These are phyloP conservation scores for Cephalopachus bancanus DNA, from an alignment of 2,797 vertebrate genomes.

Conservation along the genomic window DNA sequence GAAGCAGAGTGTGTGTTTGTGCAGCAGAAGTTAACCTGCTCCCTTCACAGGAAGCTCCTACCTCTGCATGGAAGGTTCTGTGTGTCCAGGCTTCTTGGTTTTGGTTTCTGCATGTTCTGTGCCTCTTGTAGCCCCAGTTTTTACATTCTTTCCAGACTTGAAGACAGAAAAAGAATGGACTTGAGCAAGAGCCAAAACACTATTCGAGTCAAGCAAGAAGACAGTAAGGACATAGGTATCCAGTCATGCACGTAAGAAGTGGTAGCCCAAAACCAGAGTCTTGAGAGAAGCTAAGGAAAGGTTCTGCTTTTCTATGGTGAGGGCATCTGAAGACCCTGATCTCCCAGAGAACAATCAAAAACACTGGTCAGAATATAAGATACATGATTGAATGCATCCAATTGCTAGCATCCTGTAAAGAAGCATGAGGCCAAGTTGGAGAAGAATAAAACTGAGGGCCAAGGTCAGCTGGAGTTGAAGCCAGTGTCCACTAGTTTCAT, in stretches of 20 bases:
- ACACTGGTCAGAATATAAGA: too few relatives aligned
- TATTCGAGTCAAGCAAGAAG: background rate
- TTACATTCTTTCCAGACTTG: constrained; percentile 92
- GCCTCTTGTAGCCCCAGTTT: constrained; percentile 91
- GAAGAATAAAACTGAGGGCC: background rate
- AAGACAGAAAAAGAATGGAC: background rate
- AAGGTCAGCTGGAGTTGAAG: too few relatives aligned
- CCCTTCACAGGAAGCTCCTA: constrained; percentile 69
- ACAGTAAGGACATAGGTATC: background rate
- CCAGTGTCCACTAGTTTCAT: too few relatives aligned
- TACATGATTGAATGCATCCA: too few relatives aligned
- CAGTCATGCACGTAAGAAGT: background rate
- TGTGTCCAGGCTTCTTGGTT: constrained; percentile 89
- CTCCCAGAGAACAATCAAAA: background rate
- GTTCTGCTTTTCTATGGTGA: background rate
- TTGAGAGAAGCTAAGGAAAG: background rate
- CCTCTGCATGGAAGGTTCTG: constrained; percentile 91
- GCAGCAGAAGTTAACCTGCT: too few relatives aligned
- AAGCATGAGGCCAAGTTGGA: too few relatives aligned
- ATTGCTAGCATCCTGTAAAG: background rate
- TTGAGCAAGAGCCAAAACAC: background rate
- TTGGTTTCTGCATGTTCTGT: constrained; percentile 92
- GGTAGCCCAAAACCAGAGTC: background rate
- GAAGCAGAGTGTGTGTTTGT: fast-evolving
- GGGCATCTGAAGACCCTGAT: background rate